Evolutionary conservation across 2,888 invertebrate species (phyloP).

Genomic region (Agrochola lychnidis): DNA sequence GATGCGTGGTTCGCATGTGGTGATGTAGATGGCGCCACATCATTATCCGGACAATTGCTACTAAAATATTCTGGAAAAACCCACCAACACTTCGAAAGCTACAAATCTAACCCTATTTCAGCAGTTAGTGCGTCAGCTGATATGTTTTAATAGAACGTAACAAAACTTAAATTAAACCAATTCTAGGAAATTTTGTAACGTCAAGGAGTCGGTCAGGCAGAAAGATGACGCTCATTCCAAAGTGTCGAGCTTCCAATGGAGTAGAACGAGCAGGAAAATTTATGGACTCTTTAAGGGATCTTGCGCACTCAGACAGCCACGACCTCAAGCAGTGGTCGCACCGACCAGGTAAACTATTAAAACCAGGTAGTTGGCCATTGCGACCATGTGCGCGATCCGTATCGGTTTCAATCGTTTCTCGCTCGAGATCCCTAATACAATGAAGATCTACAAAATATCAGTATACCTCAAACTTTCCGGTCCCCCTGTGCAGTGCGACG

Average conservation of each 20-base stretch:
- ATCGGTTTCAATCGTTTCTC: too few relatives aligned
- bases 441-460: not conserved
- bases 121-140: not conserved
- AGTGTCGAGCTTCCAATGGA: not conserved
- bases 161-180: not conserved
- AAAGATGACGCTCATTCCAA: not conserved
- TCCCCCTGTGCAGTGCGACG: conserved; percentile 91
- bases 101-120: not conserved
- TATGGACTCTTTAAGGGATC: not conserved
- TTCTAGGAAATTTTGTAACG: not conserved
- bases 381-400: too few relatives aligned
- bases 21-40: too few relatives aligned
- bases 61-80: not conserved
- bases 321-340: too few relatives aligned
- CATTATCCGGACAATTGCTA: not conserved
- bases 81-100: not conserved
- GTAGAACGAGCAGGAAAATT: not conserved
- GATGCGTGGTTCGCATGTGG: too few relatives aligned
- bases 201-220: not conserved
- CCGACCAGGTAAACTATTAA: too few relatives aligned
- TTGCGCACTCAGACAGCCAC: too few relatives aligned
- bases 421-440: not conserved
- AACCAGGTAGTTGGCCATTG: too few relatives aligned
- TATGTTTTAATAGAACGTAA: not conserved
- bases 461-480: conserved; percentile 90